Conservation (phyloP, 92 coral and sea anemone genomes). For the Zoanthus sociatus region DNA sequence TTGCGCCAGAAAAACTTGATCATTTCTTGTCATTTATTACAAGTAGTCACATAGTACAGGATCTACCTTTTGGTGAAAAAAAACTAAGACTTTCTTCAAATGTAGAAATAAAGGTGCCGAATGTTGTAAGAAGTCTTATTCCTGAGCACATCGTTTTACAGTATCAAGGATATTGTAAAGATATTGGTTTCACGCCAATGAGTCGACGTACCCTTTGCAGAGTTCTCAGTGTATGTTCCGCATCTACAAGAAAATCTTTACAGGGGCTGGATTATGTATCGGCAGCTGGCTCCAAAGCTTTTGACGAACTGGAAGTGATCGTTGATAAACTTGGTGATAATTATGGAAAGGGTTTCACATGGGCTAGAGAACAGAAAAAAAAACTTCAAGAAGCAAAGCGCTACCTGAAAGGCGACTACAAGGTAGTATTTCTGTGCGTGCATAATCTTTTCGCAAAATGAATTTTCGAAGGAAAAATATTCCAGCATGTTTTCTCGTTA, state of each 20-base stretch:
- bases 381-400: conserved; percentile 61
- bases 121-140: conserved; percentile 68
- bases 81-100: conserved; percentile 56
- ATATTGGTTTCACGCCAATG: conserved; percentile 63
- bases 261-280: conserved; percentile 57
- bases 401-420: conserved; percentile 66
- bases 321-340: conserved; percentile 66
- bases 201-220: conserved; percentile 60
- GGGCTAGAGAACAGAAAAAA: conserved; percentile 60
- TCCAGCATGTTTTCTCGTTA: background rate
- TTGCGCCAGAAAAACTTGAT: conserved; percentile 60
- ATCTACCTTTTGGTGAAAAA: conserved; percentile 72
- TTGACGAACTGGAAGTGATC: conserved; percentile 61
- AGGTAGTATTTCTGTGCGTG: conserved; percentile 48
- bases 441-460: conserved; percentile 24
- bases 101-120: conserved; percentile 59
- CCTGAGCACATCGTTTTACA: conserved; percentile 67
- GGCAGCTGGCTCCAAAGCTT: conserved; percentile 65
- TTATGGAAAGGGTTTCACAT: conserved; percentile 53
- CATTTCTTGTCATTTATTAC: conserved; percentile 67
- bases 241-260: conserved; percentile 63
- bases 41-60: conserved; percentile 64
- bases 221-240: conserved; percentile 58
- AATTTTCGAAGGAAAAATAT: conserved; percentile 12
- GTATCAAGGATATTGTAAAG: conserved; percentile 55